These are phyloP conservation scores for Branchinecta lynchi DNA, from an alignment of 1,140 invertebrate species.

Conservation along the genomic window DNA sequence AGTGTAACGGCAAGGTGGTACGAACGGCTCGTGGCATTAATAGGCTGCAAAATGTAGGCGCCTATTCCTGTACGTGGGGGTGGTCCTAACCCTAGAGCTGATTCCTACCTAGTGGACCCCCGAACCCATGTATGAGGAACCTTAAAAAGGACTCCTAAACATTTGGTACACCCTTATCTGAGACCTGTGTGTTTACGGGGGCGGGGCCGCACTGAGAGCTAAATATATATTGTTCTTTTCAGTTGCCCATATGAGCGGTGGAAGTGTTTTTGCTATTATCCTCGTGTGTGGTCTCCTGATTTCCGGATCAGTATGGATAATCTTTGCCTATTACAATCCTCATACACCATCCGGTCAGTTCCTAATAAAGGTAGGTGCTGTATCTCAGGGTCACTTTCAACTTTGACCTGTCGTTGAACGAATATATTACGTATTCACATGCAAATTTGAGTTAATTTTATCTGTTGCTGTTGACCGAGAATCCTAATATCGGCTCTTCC, in stretches of 20 bases:
- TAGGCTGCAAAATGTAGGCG: no score
- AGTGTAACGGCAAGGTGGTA: no score
- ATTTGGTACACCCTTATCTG: neutral
- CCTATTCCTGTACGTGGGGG: no score
- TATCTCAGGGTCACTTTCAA: constrained; percentile 6
- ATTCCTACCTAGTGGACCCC: no score
- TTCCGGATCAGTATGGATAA: constrained; percentile 51
- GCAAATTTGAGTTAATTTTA: constrained; percentile 1
- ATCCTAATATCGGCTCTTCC: neutral
- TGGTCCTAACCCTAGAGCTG: no score
- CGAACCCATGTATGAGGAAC: neutral
- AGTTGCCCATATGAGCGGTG: constrained; percentile 30
- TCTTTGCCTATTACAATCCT: constrained; percentile 90
- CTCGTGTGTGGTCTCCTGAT: constrained; percentile 42
- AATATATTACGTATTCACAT: neutral
- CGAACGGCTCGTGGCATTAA: no score
- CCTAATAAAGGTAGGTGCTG: constrained; percentile 68
- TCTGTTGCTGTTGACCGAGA: constrained; percentile 21
- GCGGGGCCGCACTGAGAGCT: neutral
- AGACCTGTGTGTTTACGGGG: neutral
- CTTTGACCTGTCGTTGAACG: neutral
- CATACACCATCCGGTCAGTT: constrained; percentile 87
- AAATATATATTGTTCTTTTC: neutral
- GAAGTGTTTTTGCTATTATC: constrained; percentile 50
- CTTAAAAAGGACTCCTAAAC: constrained; percentile 14